Evolutionary conservation across 2,797 vertebrate species (phyloP).

Genomic region (Pseudochirops corinnae): DNA sequence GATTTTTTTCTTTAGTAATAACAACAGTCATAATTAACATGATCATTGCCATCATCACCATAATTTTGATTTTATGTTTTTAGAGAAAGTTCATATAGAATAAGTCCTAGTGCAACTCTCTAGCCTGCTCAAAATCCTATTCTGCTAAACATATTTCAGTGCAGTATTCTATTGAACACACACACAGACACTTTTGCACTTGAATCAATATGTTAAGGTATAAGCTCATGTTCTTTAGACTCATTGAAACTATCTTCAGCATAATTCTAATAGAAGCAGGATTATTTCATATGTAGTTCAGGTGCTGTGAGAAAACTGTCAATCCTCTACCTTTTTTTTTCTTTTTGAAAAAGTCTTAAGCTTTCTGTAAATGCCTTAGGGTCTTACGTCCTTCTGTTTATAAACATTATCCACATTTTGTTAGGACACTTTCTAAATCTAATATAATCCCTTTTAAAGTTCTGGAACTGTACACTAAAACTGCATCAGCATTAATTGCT

Average conservation of each 20-base stretch:
- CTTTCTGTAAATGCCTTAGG: not conserved
- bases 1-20: not conserved
- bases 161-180: not conserved
- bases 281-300: not conserved
- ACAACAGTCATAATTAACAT: not conserved
- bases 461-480: not conserved
- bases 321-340: not conserved
- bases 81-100: not conserved
- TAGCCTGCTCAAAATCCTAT: not conserved
- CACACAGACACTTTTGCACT: not conserved
- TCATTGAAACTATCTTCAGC: not conserved
- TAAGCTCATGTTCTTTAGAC: not conserved
- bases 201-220: not conserved
- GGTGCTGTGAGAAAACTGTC: not conserved
- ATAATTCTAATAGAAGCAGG: not conserved
- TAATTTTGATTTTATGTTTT: not conserved
- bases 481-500: not conserved
- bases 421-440: not conserved
- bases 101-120: not conserved
- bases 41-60: not conserved
- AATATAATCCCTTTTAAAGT: not conserved
- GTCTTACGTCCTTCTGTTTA: not conserved
- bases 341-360: not conserved
- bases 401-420: not conserved
- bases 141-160: not conserved